phyloP scores from a whole-genome alignment of 1,140 invertebrate species.

The Battus philenor region DNA sequence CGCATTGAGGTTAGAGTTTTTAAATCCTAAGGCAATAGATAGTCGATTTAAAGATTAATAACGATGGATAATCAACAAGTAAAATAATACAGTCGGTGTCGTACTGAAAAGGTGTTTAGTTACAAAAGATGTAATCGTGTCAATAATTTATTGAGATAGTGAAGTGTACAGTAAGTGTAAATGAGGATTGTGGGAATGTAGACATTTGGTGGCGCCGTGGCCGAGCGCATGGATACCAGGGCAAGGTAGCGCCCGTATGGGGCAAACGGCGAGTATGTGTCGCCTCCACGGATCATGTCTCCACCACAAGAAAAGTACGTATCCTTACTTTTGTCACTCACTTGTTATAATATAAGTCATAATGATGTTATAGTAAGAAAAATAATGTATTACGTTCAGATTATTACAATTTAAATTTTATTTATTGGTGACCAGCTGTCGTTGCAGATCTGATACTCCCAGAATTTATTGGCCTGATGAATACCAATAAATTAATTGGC shows the following conservation, averaged over 20 bases:
- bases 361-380: no score
- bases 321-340: no score
- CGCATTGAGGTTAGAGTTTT: no score
- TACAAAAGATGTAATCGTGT: conserved; percentile 26
- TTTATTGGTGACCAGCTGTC: no score
- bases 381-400: no score
- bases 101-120: conserved; percentile 19
- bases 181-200: conserved; percentile 38
- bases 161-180: conserved; percentile 37
- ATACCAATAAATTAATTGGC: no score
- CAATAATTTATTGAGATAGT: conserved; percentile 29
- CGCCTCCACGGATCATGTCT: conserved; percentile 79
- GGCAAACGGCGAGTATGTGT: conserved; percentile 81
- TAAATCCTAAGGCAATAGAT: no score
- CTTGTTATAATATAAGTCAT: no score
- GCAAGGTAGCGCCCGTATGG: conserved; percentile 81
- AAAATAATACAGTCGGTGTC: conserved; percentile 5
- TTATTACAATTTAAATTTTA: no score
- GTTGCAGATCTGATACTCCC: no score
- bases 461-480: no score
- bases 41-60: not conserved
- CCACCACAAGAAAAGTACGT: conserved; percentile 80
- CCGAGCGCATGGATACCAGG: conserved; percentile 79
- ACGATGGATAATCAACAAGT: conserved; percentile 17
- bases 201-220: conserved; percentile 37